phyloP scores from a whole-genome alignment of 1,140 invertebrate genomes.

The Zaprionus ghesquierei region DNA sequence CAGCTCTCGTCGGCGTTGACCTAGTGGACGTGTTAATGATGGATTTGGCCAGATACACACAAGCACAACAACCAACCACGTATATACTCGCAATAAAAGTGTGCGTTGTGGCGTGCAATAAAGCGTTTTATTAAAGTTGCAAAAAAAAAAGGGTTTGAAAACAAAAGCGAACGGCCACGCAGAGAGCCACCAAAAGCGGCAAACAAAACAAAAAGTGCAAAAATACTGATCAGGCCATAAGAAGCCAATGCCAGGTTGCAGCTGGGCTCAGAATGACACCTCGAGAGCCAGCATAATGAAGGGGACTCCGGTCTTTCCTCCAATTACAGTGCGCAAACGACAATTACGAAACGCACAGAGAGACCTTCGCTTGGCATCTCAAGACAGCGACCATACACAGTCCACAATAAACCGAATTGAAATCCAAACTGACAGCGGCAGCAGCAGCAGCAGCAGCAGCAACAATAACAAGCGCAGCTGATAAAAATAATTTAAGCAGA shows the following conservation, averaged over 20 bases:
- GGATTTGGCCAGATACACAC: slow-evolving; percentile 65
- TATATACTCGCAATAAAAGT: background rate
- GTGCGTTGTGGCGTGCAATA: slow-evolving; percentile 41
- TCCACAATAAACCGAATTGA: slow-evolving; percentile 75
- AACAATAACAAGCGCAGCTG: slow-evolving; percentile 40
- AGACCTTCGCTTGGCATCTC: slow-evolving; percentile 63
- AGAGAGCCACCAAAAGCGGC: slow-evolving; percentile 17
- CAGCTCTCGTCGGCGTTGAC: slow-evolving; percentile 45
- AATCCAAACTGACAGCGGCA: slow-evolving; percentile 58
- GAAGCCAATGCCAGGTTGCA: slow-evolving; percentile 9
- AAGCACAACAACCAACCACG: slow-evolving; percentile 8
- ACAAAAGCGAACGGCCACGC: slow-evolving; percentile 3
- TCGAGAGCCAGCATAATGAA: slow-evolving; percentile 7
- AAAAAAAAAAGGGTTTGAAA: slow-evolving; percentile 47
- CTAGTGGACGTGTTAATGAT: slow-evolving; percentile 78
- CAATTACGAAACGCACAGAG: slow-evolving; percentile 62
- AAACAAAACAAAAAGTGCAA: slow-evolving; percentile 31
- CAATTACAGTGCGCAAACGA: slow-evolving; percentile 43
- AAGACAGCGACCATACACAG: slow-evolving; percentile 20
- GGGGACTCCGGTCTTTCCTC: slow-evolving; percentile 15
- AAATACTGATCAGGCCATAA: slow-evolving; percentile 8
- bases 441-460: slow-evolving; percentile 17
- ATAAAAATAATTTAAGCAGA: slow-evolving; percentile 64
- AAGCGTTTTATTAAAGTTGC: slow-evolving; percentile 69
- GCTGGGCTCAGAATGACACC: slow-evolving; percentile 27